These are phyloP conservation scores for Drosophila murphyi DNA, from an alignment of 1,140 invertebrate genomes.

Conservation along the genomic window DNA sequence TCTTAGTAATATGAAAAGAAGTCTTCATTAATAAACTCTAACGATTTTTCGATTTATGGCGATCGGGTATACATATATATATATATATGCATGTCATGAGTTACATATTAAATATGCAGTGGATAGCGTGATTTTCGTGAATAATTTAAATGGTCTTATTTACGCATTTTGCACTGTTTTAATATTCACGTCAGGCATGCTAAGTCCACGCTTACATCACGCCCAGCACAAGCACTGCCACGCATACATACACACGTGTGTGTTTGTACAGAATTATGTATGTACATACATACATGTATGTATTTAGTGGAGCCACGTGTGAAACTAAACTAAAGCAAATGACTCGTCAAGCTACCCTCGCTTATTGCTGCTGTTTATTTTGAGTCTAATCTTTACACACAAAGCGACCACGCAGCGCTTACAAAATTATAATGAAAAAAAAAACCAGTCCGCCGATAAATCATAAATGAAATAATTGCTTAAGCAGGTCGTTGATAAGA, in stretches of 20 bases:
- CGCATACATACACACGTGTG: neutral
- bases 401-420: slow-evolving; percentile 32
- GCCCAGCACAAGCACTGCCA: neutral
- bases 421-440: slow-evolving; percentile 45
- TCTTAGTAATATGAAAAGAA: neutral
- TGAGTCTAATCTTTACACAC: slow-evolving; percentile 42
- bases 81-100: neutral
- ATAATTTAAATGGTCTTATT: neutral
- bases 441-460: neutral
- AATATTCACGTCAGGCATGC: neutral
- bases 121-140: neutral
- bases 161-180: neutral
- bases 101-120: neutral
- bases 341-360: slow-evolving; percentile 11
- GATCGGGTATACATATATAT: too few relatives aligned
- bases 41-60: neutral
- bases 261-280: slow-evolving; percentile 10
- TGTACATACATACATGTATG: neutral
- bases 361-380: slow-evolving; percentile 14
- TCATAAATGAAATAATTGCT: slow-evolving; percentile 38
- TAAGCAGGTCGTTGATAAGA: slow-evolving; percentile 74
- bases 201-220: neutral
- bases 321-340: neutral
- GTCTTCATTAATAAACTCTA: too few relatives aligned
- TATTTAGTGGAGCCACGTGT: neutral